Percentiles rank a stretch among this genome's conserved stretches.
phyloP scores from a whole-genome alignment of 1,140 invertebrate genomes.

The Drosophila athabasca region DNA sequence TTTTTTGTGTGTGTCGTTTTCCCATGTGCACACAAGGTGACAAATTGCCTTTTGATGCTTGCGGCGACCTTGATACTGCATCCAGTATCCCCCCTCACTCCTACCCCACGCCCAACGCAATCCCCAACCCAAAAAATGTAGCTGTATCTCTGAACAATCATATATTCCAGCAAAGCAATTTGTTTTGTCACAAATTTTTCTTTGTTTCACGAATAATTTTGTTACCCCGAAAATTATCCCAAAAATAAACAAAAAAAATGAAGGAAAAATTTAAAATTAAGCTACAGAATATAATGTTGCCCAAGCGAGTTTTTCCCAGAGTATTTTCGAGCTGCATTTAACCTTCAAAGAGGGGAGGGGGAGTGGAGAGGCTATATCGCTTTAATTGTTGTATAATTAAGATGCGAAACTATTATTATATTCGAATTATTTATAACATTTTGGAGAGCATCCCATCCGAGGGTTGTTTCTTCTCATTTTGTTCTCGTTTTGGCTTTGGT shows the following conservation, averaged over 20 bases:
- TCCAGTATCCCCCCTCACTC: conserved; percentile 1
- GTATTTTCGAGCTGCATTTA: conserved; percentile 26
- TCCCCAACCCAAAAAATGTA: conserved; percentile 5
- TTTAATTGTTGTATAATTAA: conserved; percentile 80
- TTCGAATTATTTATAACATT: conserved; percentile 64
- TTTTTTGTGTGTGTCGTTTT: conserved; percentile 7
- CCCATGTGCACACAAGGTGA: conserved; percentile 44
- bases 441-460: conserved; percentile 23
- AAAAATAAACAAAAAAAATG: conserved; percentile 5
- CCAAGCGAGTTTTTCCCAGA: conserved; percentile 35
- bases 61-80: conserved; percentile 69
- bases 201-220: conserved; percentile 72
- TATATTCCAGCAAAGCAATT: conserved; percentile 55
- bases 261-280: conserved; percentile 14
- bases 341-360: neutral
- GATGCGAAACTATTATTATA: conserved; percentile 77
- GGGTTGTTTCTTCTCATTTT: conserved; percentile 18
- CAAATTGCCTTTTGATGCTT: conserved; percentile 63
- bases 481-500: neutral
- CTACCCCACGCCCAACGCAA: conserved; percentile 5
- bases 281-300: conserved; percentile 15
- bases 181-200: conserved; percentile 63
- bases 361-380: neutral
- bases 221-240: conserved; percentile 5
- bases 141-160: conserved; percentile 31